Base-by-base conservation (phyloP, 2,888 invertebrate species). In the Liposcelis brunnea region DNA sequence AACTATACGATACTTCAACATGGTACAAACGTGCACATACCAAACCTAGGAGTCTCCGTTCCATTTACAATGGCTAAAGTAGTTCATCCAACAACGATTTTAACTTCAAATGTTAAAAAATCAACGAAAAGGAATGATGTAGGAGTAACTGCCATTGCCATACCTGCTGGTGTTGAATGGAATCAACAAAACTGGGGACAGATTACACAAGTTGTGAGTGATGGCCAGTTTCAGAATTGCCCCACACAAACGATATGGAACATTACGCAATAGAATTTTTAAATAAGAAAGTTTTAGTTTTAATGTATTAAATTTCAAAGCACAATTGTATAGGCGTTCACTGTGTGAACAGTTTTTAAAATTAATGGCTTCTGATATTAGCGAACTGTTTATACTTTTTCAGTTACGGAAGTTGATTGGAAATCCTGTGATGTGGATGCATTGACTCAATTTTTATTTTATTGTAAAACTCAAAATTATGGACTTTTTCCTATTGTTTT, bases 21-120 rank as follows among this genome's bases (percentile, higher is more conserved):
- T 11, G 19, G 40, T 21, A n/a, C 16, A 14, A 26, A 26, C 8
- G 26, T 26, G 26, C 26, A 26, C 8, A 40, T 40, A 5, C 19
- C 40, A 7, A 40, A 40, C 19, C 19, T 40, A 40, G 40, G 40
- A 3, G 40, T 40, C 10, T 40, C 40, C 7, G 16, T 40, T 7
- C 40, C 40, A 5, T 19, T 40, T 14, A 40, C 40, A n/a, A 40
- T 40, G 40, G 40, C 40, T n/a, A 40, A 40, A 40, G 40, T 40
- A 6, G 40, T 40, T 8, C 15, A 16, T 40, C 40, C 15, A 5
- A 21, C 19, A 18, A 19, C 40, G n/a, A 40, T 40, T 6, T 21
- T 40, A 21, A 18, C 35, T 4, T 40, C 40, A 6, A 21, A 21
- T 14, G 19, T 40, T 6, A 40, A 40, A 40, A 40, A 40, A 11